Base-by-base conservation (phyloP, 1,140 invertebrate species). In the Protaetia brevitarsis region DNA sequence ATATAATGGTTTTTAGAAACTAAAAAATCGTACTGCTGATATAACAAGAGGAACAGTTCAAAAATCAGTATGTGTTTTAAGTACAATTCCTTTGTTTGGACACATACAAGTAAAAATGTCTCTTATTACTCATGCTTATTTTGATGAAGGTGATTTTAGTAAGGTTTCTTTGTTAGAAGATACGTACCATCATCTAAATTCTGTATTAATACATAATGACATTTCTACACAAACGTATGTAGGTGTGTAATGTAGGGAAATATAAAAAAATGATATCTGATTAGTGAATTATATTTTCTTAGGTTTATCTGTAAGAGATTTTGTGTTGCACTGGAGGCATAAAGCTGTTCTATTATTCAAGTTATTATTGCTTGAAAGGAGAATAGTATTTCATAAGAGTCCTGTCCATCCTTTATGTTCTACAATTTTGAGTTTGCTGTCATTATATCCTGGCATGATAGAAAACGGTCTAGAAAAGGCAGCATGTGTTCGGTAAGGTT, bases 101-200 rank as follows among this genome's bases (percentile, higher is more conserved):
- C 89, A 96, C 59, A 90, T 97, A 71, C 93, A 95, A 81, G 91
- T 96, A 0, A 99, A 99, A 84, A 88, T 99, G 82, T 88, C 95
- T 63, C 82, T 99, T 2, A 98, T 99, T 66, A 98, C 97, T 0
- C 89, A 96, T 79, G 96, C 95, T 0, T 99, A 98, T 81, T 99
- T 99, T 80, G 88, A 96, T 68, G 93, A 98, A 81, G 91, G 92
- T 29, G 94, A 96, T 80, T 97, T 96, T 74, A 92, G 92, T 61
- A 89, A 94, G 79, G 89, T 92, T n/a, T 89, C 89, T 8, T 83
- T 99, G 26, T 81, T 99, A 57, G 87, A 95, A 76, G 94, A 98
- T 77, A 96, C 95, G 37, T 98, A 91, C 80, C 88, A 89, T 74
- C 95, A 97, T 81, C 82, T 99, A 2, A 96, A 96, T 80, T 86